Evolutionary conservation across 2,113 vertebrate genomes (phyloP), one percentile per base, ranked within the genome.

Genomic region (Percopsis transmontana): DNA sequence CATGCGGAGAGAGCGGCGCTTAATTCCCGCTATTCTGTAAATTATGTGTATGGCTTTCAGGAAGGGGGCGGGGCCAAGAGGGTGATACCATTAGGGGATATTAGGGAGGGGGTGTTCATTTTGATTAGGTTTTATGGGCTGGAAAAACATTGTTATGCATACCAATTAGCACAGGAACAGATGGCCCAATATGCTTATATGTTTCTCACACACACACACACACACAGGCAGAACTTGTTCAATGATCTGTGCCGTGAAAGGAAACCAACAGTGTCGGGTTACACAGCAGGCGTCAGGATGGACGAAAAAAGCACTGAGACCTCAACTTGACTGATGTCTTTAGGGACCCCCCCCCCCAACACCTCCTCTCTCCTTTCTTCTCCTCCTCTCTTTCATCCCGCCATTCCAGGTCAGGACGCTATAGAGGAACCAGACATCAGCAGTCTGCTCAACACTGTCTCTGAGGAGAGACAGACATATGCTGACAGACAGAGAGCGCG

Each of bases 91-190:
- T 85, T 85, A 84, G 72, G 70, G 69, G 74, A 72, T 82, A 85
- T 90, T 84, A 85, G 74, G 76, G 76, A 12, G 55, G 80, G 84
- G 84, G 87, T 69, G 79, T 83, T 88, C 67, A 56, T 91, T 88
- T 90, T 85, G 85, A 90, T 90, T 88, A 88, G 72, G 74, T 80
- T 90, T 90, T 86, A 90, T 90, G 88, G 82, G 80, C 76, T 51
- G 77, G 82, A 84, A 90, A 88, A 87, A 89, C 81, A 84, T 79
- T 78, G 86, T 87, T 82, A 84, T 80, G 84, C 82, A 78, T 83
- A 72, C 77, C 88, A 89, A 91, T 90, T 89, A 91, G 80, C 20
- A 12, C 21, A 7, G 50, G 77, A 90, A 76, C 91, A 93, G 90
- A 92, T 92, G 91, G 88, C 70, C 69, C 83, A 83, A 73, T 84